Evolutionary conservation across 2,888 invertebrate species (phyloP), one percentile per base, ranked within the genome.

Genomic region (Drosophila longiperda): DNA sequence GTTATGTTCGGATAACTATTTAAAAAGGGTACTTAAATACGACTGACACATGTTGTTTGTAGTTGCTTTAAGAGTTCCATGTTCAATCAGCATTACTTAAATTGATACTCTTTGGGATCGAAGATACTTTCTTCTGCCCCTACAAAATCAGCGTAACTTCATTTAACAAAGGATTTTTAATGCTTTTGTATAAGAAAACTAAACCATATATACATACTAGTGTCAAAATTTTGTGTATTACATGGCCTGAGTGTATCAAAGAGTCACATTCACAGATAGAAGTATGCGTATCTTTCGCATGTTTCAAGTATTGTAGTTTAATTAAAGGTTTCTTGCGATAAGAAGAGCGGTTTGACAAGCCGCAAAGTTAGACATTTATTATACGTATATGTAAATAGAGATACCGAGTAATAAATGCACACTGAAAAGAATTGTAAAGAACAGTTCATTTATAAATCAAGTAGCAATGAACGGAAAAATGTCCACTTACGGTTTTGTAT

Each of bases 231-330:
- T 58, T 53, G 59, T 73, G 65, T 72, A 76, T 72, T 63, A 66
- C 52, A 69, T 17, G 55, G 62, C 29, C 70, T 48, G n/a, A 48
- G 48, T 58, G 50, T 29, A 20, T 17, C 38, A 17, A 15, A n/a
- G 49, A 40, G 53, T 36, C 57, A 54, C 58, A 62, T 58, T 42
- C 33, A 26, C 60, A 11, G 50, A 33, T 50, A 29, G 45, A 29
- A 48, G 64, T 68, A 62, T 64, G 58, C 20, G 66, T 54, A 58
- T 66, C 64, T 64, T 63, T 54, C 70, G 38, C 38, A 70, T 71
- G 74, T 77, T 62, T 34, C 61, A 58, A 75, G 75, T 72, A 64
- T 78, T 78, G 72, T 75, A 64, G 78, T 68, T 78, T 78, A 78
- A 78, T 78, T 78, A 78, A 78, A 63, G 64, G 75, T 66, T 64